These are phyloP conservation scores for Dinocampus coccinellae DNA, from an alignment of 2,888 invertebrate species.

Conservation along the genomic window DNA sequence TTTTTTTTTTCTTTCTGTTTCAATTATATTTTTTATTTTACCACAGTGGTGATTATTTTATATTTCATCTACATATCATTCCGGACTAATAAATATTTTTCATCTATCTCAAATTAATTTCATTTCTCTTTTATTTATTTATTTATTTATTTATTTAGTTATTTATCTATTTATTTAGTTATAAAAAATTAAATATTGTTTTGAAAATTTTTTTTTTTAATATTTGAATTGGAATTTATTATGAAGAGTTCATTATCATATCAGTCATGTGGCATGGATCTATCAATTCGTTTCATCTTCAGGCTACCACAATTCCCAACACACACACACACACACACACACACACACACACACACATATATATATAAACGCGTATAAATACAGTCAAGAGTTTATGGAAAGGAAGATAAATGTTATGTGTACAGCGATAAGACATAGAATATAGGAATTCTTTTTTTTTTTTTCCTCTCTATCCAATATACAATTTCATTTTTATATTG, in stretches of 20 bases:
- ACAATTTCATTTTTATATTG: neutral
- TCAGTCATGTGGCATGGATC: neutral
- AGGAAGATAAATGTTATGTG: neutral
- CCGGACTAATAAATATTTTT: too few relatives aligned
- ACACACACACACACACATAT: neutral
- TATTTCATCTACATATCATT: neutral
- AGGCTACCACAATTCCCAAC: neutral
- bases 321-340: neutral
- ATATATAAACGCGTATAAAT: too few relatives aligned
- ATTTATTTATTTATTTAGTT: neutral
- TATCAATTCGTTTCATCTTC: neutral
- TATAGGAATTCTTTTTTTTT: neutral
- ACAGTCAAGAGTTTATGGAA: neutral
- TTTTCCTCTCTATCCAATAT: neutral
- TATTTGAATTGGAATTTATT: neutral
- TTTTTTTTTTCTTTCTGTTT: neutral
- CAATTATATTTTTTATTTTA: neutral
- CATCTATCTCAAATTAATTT: too few relatives aligned
- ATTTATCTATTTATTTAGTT: neutral
- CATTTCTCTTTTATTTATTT: neutral
- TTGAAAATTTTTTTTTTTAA: neutral
- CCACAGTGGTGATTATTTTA: neutral
- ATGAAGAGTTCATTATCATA: neutral
- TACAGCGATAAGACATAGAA: neutral
- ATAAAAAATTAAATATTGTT: neutral